Evolutionary conservation across 1,140 invertebrate species (phyloP).

Genomic region (Zaprionus ornatus): DNA sequence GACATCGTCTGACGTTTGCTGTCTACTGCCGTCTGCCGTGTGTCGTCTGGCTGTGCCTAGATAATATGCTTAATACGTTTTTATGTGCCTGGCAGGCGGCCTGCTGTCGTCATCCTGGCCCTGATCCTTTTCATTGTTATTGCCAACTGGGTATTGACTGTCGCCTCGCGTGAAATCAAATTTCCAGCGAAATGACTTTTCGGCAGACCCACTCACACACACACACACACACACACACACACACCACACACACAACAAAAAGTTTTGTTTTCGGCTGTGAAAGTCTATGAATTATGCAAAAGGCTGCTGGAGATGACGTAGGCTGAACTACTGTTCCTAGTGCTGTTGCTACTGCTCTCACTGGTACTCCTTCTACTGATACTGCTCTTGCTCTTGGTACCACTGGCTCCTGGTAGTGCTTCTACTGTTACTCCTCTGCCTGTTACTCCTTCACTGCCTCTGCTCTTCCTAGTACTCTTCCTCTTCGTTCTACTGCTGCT

Average conservation of each 20-base stretch:
- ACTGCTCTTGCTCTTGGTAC: background rate
- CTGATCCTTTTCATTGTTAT: conserved; percentile 65
- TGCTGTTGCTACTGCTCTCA: background rate
- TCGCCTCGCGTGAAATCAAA: conserved; percentile 75
- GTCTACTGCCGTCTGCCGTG: conserved; percentile 17
- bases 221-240: too few species aligned
- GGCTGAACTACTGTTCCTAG: background rate
- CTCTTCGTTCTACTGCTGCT: background rate
- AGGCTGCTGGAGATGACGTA: conserved; percentile 36
- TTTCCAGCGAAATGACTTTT: conserved; percentile 78
- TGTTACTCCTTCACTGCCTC: background rate
- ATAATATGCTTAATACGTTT: conserved; percentile 82
- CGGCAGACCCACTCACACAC: conserved; percentile 3
- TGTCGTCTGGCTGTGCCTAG: conserved; percentile 70
- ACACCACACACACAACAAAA: conserved; percentile 37
- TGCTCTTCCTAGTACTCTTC: too few species aligned
- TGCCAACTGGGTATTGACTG: conserved; percentile 74
- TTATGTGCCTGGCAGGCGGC: conserved; percentile 60
- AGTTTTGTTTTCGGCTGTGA: conserved; percentile 45
- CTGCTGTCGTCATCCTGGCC: background rate
- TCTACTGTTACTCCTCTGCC: background rate
- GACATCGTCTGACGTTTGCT: background rate
- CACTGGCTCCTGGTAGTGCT: background rate
- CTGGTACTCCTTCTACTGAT: background rate
- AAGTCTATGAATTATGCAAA: conserved; percentile 73